Percentiles rank a stretch among this genome's conserved stretches.
phyloP scores from a whole-genome alignment of 2,113 vertebrate species.

The Pandion haliaetus region DNA sequence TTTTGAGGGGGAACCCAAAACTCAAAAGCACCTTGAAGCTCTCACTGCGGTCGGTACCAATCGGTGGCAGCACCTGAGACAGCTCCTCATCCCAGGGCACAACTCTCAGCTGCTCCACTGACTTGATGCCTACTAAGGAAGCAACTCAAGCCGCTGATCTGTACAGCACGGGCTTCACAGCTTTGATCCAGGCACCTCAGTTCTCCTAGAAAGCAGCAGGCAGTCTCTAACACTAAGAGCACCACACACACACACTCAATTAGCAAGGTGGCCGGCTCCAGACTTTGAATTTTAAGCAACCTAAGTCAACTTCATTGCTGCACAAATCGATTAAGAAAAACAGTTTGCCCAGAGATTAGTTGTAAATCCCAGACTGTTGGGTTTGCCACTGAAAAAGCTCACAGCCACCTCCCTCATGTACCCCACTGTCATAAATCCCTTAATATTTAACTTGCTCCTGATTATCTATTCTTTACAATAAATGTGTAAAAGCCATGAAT shows the following conservation, averaged over 20 bases:
- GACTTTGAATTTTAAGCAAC: neutral
- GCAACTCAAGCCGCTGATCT: neutral
- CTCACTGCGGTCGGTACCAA: too few relatives aligned
- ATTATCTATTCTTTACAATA: neutral
- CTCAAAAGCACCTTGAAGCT: neutral
- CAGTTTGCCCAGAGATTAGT: neutral
- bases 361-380: neutral
- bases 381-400: neutral
- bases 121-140: neutral
- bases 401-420: neutral
- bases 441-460: neutral
- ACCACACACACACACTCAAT: neutral
- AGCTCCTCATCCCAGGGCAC: neutral
- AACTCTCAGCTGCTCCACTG: neutral
- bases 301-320: neutral
- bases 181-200: neutral
- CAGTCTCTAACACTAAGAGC: neutral
- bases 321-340: neutral
- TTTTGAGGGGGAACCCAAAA: neutral
- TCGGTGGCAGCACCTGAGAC: neutral
- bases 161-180: neutral
- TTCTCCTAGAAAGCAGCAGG: neutral
- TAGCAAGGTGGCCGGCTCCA: neutral
- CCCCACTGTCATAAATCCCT: neutral
- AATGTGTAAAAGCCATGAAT: neutral